Evolutionary conservation across 2,888 invertebrate species (phyloP).

Genomic region (Scaptomyza reducta): DNA sequence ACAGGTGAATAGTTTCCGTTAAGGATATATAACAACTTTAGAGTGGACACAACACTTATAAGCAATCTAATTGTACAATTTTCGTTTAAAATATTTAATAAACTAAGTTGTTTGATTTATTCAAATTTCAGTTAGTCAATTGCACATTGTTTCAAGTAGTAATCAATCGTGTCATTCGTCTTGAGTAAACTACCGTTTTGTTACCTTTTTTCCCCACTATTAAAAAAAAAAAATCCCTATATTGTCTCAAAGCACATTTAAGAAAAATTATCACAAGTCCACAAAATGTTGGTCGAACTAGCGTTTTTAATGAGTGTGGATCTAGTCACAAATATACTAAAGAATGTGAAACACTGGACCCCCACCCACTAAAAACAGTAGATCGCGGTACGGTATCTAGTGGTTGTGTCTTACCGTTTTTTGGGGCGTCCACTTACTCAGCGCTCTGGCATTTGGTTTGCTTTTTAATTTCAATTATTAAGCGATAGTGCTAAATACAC

Average conservation of each 20-base stretch:
- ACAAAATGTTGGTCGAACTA: slow-evolving; percentile 67
- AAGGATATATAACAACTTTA: slow-evolving; percentile 12
- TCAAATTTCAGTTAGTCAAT: neutral
- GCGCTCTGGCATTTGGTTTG: slow-evolving; percentile 28
- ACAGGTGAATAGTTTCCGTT: slow-evolving; percentile 44
- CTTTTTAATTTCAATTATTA: slow-evolving; percentile 72
- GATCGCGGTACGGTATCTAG: slow-evolving; percentile 45
- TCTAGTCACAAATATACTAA: slow-evolving; percentile 84
- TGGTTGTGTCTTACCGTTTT: slow-evolving; percentile 28
- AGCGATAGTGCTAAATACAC: slow-evolving; percentile 66
- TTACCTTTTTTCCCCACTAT: slow-evolving; percentile 17
- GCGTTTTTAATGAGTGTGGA: slow-evolving; percentile 85
- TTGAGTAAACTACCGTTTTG: too few species aligned
- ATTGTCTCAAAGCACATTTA: slow-evolving; percentile 1
- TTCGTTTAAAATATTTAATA: too few species aligned
- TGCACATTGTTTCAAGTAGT: neutral
- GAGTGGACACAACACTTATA: slow-evolving; percentile 10
- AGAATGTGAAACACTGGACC: slow-evolving; percentile 85
- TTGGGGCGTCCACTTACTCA: slow-evolving; percentile 51
- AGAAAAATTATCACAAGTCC: slow-evolving; percentile 33
- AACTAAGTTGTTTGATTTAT: slow-evolving; percentile 31
- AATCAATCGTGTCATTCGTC: neutral
- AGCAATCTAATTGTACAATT: too few species aligned
- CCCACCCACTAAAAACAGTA: slow-evolving; percentile 85
- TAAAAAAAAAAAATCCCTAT: neutral